Base-by-base conservation (phyloP, 1,140 invertebrate genomes). In the Drosophila albomicans region DNA sequence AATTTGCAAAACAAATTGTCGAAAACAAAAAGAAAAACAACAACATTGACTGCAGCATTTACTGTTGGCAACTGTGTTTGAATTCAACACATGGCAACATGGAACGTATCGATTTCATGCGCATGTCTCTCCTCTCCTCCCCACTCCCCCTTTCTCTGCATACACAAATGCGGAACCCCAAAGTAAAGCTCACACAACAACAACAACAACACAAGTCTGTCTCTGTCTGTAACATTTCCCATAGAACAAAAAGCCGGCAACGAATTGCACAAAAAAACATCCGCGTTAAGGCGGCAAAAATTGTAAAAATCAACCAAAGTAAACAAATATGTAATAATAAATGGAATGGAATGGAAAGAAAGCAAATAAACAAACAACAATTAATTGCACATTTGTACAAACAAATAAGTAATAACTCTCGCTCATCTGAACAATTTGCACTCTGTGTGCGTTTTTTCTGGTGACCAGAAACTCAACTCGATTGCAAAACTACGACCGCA, bases 71-170 rank as follows among this genome's bases (percentile, higher is more conserved):
- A 52, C 35, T 62, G 56, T 38, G 13, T 41, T 71, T 43, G 57
- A 71, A 73, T 58, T 45, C 43, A 78, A 63, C 66, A 57, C 38
- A 57, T 66, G 38, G n/a, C 25, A 74, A 68, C 64, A 67, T 73
- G 58, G 54, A 87, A 73, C 76, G 66, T 89, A 88, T 87, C 70
- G 77, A 88, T 84, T 87, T 80, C 84, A 87, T 70, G 81, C 84
- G 59, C 72, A 65, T 86, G 82, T 68, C 75, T 43, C 66, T 59
- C 30, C 38, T 61, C 7, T 1, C 10, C 35, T 38, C 10, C 35
- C 2, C 35, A 4, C 51, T 8, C 20, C 30, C 30, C 16, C 5
- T 32, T 32, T 38, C 15, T 4, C 30, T 5, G 6, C 1, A 7
- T 4, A 1, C 25, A 1, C 10, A n/a, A 46, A 32, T 38, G 20